Evolutionary conservation across 2,113 vertebrate genomes (phyloP).

Genomic region (Haemorhous mexicanus): DNA sequence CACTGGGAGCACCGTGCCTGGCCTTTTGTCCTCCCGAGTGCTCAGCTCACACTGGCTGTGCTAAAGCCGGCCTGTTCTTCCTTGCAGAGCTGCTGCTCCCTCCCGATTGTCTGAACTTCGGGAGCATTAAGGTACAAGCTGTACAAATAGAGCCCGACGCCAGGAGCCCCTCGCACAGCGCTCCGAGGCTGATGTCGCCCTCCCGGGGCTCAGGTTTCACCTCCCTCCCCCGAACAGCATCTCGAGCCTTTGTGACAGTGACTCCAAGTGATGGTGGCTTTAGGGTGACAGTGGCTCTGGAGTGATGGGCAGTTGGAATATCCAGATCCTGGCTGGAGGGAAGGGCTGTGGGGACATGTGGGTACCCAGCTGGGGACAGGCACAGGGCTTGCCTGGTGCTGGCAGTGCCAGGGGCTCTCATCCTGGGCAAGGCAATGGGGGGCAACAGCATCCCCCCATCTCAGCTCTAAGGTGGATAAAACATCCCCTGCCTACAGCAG

Average conservation of each 20-base stretch:
- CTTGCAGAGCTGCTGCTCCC: not conserved
- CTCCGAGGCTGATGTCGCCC: not conserved
- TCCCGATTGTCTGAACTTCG: not conserved
- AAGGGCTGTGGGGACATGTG: not conserved
- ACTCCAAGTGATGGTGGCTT: not conserved
- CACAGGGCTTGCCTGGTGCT: rapidly evolving
- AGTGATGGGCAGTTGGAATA: rapidly evolving
- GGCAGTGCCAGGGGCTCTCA: not conserved
- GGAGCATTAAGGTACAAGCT: constrained; percentile 59
- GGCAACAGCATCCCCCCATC: not conserved
- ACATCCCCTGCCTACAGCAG: not conserved
- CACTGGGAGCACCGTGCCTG: rapidly evolving
- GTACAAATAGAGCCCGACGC: constrained; percentile 40
- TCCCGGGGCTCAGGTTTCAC: not conserved
- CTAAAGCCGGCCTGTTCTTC: not conserved
- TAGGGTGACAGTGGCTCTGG: not conserved
- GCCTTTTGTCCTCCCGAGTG: rapidly evolving
- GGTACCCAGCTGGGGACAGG: not conserved
- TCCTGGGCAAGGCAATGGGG: rapidly evolving
- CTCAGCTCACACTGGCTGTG: not conserved
- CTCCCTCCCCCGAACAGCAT: not conserved
- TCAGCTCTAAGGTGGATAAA: not conserved
- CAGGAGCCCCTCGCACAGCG: not conserved
- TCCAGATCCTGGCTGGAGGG: rapidly evolving
- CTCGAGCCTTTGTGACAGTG: rapidly evolving